A percentile compares a stretch with the other conserved stretches of the same genome.
These are phyloP conservation scores for Dendrocincla tyrannina DNA, from an alignment of 2,797 vertebrate genomes.

Conservation along the genomic window DNA sequence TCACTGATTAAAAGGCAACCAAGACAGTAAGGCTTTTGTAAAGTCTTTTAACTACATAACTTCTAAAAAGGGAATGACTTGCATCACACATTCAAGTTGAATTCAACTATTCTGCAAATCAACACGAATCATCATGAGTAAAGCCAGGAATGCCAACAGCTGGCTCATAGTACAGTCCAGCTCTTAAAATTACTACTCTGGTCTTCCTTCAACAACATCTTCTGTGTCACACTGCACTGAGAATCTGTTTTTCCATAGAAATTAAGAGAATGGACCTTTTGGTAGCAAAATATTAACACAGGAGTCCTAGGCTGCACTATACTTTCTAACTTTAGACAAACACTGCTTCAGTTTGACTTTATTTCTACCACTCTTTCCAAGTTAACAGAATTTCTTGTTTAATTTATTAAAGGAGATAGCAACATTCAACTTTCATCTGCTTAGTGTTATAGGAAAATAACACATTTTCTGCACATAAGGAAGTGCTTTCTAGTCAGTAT, in stretches of 20 bases:
- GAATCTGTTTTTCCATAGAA: not conserved
- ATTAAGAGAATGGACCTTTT: not conserved
- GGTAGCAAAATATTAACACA: not conserved
- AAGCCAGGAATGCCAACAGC: not conserved
- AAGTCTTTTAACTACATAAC: not conserved
- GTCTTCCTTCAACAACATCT: not conserved
- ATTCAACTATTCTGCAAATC: not conserved
- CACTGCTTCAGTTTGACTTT: not conserved
- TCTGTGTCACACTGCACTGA: not conserved
- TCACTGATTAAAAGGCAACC: not conserved
- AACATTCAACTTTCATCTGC: not conserved
- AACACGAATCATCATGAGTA: not conserved
- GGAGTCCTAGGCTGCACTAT: not conserved
- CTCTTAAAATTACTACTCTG: not conserved
- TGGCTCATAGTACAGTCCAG: not conserved
- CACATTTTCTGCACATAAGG: not conserved
- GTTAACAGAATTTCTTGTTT: not conserved
- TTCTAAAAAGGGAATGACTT: not conserved
- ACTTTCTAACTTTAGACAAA: not conserved
- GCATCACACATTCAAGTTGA: not conserved
- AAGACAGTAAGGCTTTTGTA: not conserved
- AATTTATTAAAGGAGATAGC: not conserved
- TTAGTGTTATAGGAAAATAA: not conserved
- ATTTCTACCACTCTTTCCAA: not conserved
- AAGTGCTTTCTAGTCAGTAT: not conserved